A percentile compares a stretch with the other conserved stretches of the same genome.
Evolutionary conservation across 2,797 vertebrate genomes (phyloP).

Genomic region (Ptychadena robeensis): DNA sequence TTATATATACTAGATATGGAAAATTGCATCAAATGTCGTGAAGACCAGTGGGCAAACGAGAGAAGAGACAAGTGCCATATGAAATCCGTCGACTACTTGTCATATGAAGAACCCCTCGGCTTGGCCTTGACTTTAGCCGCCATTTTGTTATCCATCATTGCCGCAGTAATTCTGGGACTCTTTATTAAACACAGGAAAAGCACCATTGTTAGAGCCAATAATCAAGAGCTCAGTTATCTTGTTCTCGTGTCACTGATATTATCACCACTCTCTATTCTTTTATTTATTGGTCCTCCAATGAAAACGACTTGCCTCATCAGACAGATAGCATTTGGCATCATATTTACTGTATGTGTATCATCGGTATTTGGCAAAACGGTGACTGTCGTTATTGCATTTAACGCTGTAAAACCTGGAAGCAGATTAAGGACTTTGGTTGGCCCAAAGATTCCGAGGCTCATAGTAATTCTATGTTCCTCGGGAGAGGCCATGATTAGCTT

Average conservation of each 20-base stretch:
- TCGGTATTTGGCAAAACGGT: slow-evolving; percentile 50
- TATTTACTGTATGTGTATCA: slow-evolving; percentile 52
- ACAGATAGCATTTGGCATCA: slow-evolving; percentile 47
- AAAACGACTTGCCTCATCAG: slow-evolving; percentile 40
- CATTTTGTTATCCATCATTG: not conserved
- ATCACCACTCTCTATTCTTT: slow-evolving; percentile 41
- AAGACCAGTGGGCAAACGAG: not conserved
- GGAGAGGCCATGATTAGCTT: slow-evolving; percentile 17
- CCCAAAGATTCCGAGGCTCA: slow-evolving; percentile 2
- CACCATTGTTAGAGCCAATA: slow-evolving; percentile 57
- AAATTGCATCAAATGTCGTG: slow-evolving; percentile 1
- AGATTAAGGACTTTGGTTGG: not conserved
- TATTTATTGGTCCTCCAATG: slow-evolving; percentile 50
- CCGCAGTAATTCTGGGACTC: not conserved
- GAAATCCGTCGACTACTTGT: slow-evolving; percentile 1
- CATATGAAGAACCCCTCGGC: slow-evolving; percentile 19
- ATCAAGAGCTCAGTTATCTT: slow-evolving; percentile 44
- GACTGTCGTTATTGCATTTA: slow-evolving; percentile 57
- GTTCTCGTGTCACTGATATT: slow-evolving; percentile 45
- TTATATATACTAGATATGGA: too few species aligned
- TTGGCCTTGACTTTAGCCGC: not conserved
- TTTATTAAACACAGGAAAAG: slow-evolving; percentile 43
- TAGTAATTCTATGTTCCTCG: slow-evolving; percentile 49
- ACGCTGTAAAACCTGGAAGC: slow-evolving; percentile 4
- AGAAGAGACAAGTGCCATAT: slow-evolving; percentile 13